A percentile compares a stretch with the other conserved stretches of the same genome.
These are phyloP conservation scores for Lepidurus apus DNA, from an alignment of 1,140 invertebrate genomes.

Conservation along the genomic window DNA sequence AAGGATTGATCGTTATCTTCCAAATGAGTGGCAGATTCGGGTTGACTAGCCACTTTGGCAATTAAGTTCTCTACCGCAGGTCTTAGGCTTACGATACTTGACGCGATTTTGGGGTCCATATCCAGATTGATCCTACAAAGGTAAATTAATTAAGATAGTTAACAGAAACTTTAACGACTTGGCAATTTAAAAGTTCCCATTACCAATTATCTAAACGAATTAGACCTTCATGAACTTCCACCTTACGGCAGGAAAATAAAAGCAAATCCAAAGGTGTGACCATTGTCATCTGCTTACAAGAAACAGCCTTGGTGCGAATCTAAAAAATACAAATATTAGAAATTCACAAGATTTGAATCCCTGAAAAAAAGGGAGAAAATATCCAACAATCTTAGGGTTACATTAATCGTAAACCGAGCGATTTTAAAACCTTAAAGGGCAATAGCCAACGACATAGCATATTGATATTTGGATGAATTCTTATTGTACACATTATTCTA, in stretches of 20 bases:
- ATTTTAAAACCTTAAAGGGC: no score
- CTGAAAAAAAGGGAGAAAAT: no score
- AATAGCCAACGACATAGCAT: no score
- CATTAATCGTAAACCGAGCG: no score
- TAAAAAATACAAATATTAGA: not conserved
- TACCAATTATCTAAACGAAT: slow-evolving; percentile 77
- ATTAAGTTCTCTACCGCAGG: slow-evolving; percentile 82
- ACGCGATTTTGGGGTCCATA: slow-evolving; percentile 70
- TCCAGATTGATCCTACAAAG: slow-evolving; percentile 68
- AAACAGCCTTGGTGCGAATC: slow-evolving; percentile 91
- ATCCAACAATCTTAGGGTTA: no score
- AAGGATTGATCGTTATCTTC: slow-evolving; percentile 38
- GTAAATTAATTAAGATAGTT: slow-evolving; percentile 41
- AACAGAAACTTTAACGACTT: slow-evolving; percentile 1
- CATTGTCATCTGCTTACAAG: slow-evolving; percentile 96
- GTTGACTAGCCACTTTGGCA: slow-evolving; percentile 66
- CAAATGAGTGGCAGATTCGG: slow-evolving; percentile 51
- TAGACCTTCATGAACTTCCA: slow-evolving; percentile 56
- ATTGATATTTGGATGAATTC: no score
- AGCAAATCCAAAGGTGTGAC: slow-evolving; percentile 88
- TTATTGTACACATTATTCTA: no score
- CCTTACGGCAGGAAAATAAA: slow-evolving; percentile 83
- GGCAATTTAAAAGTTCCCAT: not conserved
- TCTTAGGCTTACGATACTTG: slow-evolving; percentile 73
- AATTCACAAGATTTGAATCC: not conserved